phyloP scores from a whole-genome alignment of 1,140 invertebrate genomes.

The Trichonephila clavipes region DNA sequence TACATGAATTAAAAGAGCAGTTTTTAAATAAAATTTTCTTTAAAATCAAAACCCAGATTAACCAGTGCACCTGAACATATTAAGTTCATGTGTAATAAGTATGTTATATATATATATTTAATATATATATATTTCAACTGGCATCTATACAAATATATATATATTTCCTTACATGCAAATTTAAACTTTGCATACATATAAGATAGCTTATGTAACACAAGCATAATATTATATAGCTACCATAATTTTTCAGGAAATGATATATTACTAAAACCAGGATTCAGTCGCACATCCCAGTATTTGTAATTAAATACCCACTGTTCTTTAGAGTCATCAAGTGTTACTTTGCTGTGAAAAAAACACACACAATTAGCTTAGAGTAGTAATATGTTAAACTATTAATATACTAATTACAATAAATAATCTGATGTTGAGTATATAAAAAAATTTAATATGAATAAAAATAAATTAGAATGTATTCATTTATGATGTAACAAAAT shows the following conservation, averaged over 20 bases:
- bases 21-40: conserved; percentile 33
- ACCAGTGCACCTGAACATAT: conserved; percentile 51
- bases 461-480: no score
- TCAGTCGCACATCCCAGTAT: conserved; percentile 83
- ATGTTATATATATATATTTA: conserved; percentile 43
- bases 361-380: no score
- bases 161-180: conserved; percentile 58
- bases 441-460: no score
- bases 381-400: no score
- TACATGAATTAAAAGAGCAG: conserved; percentile 8
- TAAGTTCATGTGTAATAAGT: conserved; percentile 4
- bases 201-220: conserved; percentile 47
- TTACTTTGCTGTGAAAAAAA: conserved; percentile 79
- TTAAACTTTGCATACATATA: conserved; percentile 57
- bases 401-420: no score
- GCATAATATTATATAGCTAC: conserved; percentile 62
- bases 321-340: conserved; percentile 82
- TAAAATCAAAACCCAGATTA: conserved; percentile 44
- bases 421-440: no score
- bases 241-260: conserved; percentile 79
- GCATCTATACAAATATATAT: conserved; percentile 67
- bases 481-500: no score
- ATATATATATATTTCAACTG: conserved; percentile 46
- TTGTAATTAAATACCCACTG: conserved; percentile 85
- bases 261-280: conserved; percentile 84